Evolutionary conservation across 2,797 vertebrate species (phyloP), one percentile per base, ranked within the genome.

Genomic region (Periparus ater): DNA sequence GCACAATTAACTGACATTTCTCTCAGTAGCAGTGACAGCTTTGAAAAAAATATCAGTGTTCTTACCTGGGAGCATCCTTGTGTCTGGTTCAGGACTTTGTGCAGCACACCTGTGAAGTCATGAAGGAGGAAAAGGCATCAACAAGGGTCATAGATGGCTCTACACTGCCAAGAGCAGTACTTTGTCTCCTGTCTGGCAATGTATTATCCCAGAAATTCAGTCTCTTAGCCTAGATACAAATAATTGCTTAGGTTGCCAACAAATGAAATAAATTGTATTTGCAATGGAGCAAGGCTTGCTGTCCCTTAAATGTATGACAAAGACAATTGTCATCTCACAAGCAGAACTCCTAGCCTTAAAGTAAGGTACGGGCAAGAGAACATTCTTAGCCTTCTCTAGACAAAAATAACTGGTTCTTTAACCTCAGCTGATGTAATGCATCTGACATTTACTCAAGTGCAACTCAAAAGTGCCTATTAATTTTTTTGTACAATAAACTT

Each of bases 371-470:
- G 40, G 25, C 22, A 61, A 62, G 32, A 77, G 8, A 67, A 36
- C 2, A 17, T 67, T 66, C 78, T 73, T 40, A 82, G 17, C 9
- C 7, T 19, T 68, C 17, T 20, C 12, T 27, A 66, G 19, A 4
- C 22, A 51, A 79, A 89, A 71, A 38, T 30, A 55, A 54, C 6
- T 47, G 14, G 13, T 34, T 16, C 7, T 44, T 80, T 62, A 74
- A 76, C 23, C 17, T 71, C 0, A 0, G 3, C 7, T 71, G 42
- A 38, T 22, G 7, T 57, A n/a, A 60, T 4, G 4, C 13, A 48
- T 47, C 6, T 73, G 14, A 1, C 15, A 38, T 82, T 80, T 73
- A 10, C 21, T 72, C 25, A 77, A 83, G 40, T 21, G 10, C 5
- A 51, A 60, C 20, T 73, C 19, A 55, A 18, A 86, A 75, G 14